Evolutionary conservation across 2,797 vertebrate genomes (phyloP).

Genomic region (Epinephelus coioides): DNA sequence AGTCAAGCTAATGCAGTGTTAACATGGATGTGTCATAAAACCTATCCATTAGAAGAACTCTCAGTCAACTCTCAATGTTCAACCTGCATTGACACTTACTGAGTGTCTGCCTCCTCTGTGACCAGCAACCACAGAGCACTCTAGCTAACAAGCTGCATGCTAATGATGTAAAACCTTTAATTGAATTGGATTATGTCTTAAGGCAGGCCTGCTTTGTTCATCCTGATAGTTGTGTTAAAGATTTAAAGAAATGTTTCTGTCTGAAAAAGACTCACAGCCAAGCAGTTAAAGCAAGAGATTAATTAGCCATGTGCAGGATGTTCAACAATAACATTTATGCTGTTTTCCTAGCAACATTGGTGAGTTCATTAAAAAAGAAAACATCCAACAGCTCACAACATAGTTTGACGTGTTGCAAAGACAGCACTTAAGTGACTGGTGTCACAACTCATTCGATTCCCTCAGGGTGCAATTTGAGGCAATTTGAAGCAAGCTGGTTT

Average conservation of each 20-base stretch:
- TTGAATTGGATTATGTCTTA: not conserved
- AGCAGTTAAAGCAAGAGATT: not conserved
- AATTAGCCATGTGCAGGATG: conserved; percentile 1
- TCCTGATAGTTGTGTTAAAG: not conserved
- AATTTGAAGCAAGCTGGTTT: conserved; percentile 15
- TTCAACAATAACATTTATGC: not conserved
- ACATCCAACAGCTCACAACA: not conserved
- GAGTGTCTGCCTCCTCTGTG: not conserved
- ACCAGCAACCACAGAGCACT: not conserved
- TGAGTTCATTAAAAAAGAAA: not conserved
- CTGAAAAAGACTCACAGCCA: not conserved
- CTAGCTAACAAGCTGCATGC: not conserved
- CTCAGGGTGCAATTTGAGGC: conserved; percentile 15
- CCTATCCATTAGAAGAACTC: not conserved
- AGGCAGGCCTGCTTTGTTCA: not conserved
- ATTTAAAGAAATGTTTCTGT: not conserved
- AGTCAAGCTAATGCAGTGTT: not conserved
- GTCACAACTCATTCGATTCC: conserved; percentile 14
- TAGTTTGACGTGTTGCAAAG: not conserved
- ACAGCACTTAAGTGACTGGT: not conserved
- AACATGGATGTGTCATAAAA: not conserved
- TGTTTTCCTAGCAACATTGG: not conserved
- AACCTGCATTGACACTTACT: not conserved
- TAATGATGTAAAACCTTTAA: not conserved
- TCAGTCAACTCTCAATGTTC: not conserved